These are phyloP conservation scores for Hyperoodon ampullatus DNA, from an alignment of 2,113 vertebrate species.

Conservation along the genomic window DNA sequence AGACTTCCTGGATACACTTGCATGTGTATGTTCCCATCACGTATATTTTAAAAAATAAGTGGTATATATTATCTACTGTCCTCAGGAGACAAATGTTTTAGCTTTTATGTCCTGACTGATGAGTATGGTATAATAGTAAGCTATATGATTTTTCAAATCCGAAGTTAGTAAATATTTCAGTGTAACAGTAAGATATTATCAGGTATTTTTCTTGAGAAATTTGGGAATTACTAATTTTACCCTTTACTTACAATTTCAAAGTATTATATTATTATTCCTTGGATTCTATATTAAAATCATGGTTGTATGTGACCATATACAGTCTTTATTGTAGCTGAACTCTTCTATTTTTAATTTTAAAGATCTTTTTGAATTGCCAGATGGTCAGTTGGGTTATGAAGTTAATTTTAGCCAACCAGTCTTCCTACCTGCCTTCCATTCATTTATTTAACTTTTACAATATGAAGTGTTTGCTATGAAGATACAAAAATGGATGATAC, in stretches of 20 bases:
- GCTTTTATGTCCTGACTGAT: not conserved
- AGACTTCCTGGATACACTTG: not conserved
- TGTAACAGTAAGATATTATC: not conserved
- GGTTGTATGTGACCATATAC: not conserved
- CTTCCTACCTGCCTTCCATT: not conserved
- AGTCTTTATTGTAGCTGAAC: not conserved
- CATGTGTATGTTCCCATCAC: not conserved
- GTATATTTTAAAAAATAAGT: not conserved
- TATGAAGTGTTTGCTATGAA: not conserved
- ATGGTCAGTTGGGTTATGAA: not conserved
- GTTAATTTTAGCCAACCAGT: not conserved
- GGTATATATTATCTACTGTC: not conserved
- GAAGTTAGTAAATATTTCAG: not conserved
- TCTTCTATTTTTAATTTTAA: not conserved
- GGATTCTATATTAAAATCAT: not conserved
- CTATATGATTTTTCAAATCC: not conserved
- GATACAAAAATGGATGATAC: not conserved
- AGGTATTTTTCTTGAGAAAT: conserved; percentile 11
- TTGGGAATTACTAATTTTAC: not conserved
- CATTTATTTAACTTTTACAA: not conserved
- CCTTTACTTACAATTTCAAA: not conserved
- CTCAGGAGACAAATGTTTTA: not conserved
- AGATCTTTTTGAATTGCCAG: not conserved
- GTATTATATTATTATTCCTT: not conserved
- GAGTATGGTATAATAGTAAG: not conserved